Percentiles rank a stretch among this genome's conserved stretches.
These are phyloP conservation scores for Lucinisca nassula DNA, from an alignment of 2,888 invertebrate genomes.

Conservation along the genomic window DNA sequence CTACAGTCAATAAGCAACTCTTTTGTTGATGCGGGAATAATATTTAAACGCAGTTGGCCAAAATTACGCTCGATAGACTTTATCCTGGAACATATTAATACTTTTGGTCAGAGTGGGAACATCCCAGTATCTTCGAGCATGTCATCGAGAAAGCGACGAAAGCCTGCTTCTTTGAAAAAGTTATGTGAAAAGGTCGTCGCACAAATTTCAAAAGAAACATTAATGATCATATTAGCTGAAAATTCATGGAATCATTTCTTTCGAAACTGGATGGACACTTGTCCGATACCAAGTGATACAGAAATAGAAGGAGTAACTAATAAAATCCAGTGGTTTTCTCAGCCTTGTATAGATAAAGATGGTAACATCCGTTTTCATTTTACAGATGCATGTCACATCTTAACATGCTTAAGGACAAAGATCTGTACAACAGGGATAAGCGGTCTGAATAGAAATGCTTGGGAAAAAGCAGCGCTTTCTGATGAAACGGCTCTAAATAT, in stretches of 20 bases:
- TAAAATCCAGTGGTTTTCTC: slow-evolving; percentile 33
- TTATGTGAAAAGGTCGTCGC: background rate
- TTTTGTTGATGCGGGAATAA: background rate
- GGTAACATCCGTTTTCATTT: slow-evolving; percentile 44
- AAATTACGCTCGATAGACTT: background rate
- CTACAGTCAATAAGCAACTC: background rate
- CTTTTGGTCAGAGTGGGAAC: background rate
- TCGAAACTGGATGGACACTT: background rate
- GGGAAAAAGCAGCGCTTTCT: slow-evolving; percentile 38
- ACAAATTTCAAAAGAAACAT: background rate
- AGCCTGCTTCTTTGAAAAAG: background rate
- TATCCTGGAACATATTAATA: background rate
- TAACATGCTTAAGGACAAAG: slow-evolving; percentile 57
- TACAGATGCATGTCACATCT: slow-evolving; percentile 46
- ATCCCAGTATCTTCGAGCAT: background rate
- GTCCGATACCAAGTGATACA: background rate
- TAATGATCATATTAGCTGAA: background rate
- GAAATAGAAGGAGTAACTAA: background rate
- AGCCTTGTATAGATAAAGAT: slow-evolving; percentile 5
- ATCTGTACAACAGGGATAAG: slow-evolving; percentile 55
- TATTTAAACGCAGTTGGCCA: background rate
- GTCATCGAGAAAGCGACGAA: background rate
- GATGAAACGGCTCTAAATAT: slow-evolving; percentile 37
- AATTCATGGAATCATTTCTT: background rate
- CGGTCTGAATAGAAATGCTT: slow-evolving; percentile 42